phyloP scores from a whole-genome alignment of 2,113 vertebrate genomes.

The Phaethornis superciliosus region DNA sequence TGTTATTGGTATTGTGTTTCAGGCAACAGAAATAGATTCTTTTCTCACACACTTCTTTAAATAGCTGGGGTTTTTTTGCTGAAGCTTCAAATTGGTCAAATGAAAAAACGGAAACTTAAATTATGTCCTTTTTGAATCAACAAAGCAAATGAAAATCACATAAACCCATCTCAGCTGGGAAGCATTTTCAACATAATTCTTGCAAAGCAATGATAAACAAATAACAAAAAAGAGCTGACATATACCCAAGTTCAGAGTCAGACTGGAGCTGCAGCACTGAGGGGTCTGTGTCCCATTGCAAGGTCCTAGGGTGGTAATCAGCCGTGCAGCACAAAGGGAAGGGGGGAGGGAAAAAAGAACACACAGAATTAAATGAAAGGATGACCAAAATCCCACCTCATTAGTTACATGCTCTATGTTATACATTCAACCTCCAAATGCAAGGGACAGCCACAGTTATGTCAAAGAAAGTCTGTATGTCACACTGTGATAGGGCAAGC shows the following conservation, averaged over 20 bases:
- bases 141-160: conserved; percentile 44
- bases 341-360: conserved; percentile 71
- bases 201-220: conserved; percentile 64
- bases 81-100: conserved; percentile 38
- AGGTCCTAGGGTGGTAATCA: conserved; percentile 86
- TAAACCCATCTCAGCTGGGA: background rate
- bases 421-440: conserved; percentile 38
- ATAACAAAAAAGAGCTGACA: conserved; percentile 76
- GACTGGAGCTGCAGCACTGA: conserved; percentile 98
- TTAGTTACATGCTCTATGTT: conserved; percentile 59
- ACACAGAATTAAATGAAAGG: conserved; percentile 82
- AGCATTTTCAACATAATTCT: conserved; percentile 62
- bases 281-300: conserved; percentile 99
- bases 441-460: background rate
- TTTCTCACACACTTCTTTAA: conserved; percentile 42
- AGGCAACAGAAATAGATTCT: conserved; percentile 31
- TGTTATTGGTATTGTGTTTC: conserved; percentile 26
- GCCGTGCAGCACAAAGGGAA: conserved; percentile 79
- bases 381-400: conserved; percentile 58
- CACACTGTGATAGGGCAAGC: background rate
- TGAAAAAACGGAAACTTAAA: conserved; percentile 48
- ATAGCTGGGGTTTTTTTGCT: background rate
- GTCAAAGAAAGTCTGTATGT: background rate
- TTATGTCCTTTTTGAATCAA: conserved; percentile 19
- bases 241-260: conserved; percentile 97